These are phyloP conservation scores for Corvus hawaiiensis DNA, from an alignment of 2,113 vertebrate genomes.

Conservation along the genomic window DNA sequence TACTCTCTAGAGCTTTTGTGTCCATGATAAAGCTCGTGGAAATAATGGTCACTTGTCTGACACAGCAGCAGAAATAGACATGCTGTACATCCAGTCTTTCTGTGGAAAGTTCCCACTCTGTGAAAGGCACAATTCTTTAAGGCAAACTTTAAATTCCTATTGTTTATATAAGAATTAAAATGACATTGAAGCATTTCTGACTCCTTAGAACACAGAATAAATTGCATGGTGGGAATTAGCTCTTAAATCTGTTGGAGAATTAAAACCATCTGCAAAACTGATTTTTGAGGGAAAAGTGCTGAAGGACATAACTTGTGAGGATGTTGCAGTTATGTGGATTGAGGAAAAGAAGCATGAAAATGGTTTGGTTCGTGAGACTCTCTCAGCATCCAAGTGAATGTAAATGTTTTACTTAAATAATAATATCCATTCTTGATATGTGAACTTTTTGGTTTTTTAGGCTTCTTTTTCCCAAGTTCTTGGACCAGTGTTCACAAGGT, in stretches of 20 bases:
- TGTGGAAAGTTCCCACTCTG: background rate
- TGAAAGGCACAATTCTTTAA: background rate
- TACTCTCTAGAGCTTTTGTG: background rate
- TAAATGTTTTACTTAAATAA: background rate
- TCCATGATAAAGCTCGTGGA: background rate
- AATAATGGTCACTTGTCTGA: background rate
- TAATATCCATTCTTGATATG: background rate
- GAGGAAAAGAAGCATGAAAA: background rate
- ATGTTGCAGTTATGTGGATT: background rate
- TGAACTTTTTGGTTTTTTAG: conserved; percentile 62
- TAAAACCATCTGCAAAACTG: background rate
- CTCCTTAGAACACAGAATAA: background rate
- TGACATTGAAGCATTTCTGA: background rate
- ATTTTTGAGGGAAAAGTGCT: background rate
- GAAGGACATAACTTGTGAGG: background rate
- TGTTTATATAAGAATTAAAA: background rate
- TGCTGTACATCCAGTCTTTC: background rate
- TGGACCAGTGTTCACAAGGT: conserved; percentile 98
- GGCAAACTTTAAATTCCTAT: background rate
- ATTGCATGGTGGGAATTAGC: background rate
- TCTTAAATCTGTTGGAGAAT: background rate
- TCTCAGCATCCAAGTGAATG: background rate
- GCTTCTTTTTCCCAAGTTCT: conserved; percentile 89
- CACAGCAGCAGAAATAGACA: background rate
- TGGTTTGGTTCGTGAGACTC: background rate